These are phyloP conservation scores for Manis pentadactyla DNA, from an alignment of 2,797 vertebrate species.

Conservation along the genomic window DNA sequence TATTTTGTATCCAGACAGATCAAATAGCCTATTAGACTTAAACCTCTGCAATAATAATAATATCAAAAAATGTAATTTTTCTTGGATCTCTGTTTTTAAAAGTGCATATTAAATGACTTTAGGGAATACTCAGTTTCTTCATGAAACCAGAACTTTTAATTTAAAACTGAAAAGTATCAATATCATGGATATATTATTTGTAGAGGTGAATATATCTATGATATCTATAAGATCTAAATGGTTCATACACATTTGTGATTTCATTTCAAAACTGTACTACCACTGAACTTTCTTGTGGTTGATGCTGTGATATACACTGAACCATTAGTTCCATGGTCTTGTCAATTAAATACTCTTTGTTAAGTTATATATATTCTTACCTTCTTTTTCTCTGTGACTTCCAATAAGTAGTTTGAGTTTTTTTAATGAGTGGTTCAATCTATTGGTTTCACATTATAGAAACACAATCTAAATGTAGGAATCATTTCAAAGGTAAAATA, in stretches of 20 bases:
- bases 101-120: not conserved
- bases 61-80: not conserved
- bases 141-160: not conserved
- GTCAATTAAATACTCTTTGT: not conserved
- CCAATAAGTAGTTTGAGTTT: not conserved
- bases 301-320: not conserved
- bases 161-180: not conserved
- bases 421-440: not conserved
- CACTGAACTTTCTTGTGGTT: not conserved
- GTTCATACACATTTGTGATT: not conserved
- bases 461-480: not conserved
- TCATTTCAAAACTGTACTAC: not conserved
- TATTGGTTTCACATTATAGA: not conserved
- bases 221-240: not conserved
- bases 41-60: not conserved
- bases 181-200: not conserved
- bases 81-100: not conserved
- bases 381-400: slow-evolving; percentile 13
- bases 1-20: not conserved
- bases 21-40: not conserved
- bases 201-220: too few relatives aligned
- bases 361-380: not conserved
- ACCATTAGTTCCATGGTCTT: not conserved
- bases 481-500: not conserved
- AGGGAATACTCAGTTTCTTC: not conserved